These are phyloP conservation scores for Catharus minimus DNA, from an alignment of 2,113 vertebrate species.

Conservation along the genomic window DNA sequence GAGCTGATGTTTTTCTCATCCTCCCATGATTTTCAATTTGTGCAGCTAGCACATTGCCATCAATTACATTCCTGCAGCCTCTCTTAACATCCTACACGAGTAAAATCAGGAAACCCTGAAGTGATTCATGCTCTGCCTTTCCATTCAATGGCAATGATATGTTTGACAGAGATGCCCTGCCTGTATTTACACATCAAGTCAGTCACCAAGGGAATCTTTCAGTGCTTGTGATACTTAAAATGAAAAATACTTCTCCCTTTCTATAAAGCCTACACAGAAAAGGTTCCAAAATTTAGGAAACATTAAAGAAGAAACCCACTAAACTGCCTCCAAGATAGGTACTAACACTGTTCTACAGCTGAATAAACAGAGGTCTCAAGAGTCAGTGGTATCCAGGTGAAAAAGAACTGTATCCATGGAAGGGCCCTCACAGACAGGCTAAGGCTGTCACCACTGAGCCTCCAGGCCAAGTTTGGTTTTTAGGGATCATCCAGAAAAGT, in stretches of 20 bases:
- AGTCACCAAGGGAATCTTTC: conserved; percentile 51
- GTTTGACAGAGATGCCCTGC: conserved; percentile 37
- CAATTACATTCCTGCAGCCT: conserved; percentile 13
- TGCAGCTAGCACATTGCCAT: conserved; percentile 26
- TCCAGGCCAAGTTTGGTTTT: neutral
- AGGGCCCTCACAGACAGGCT: neutral
- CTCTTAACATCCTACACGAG: conserved; percentile 33
- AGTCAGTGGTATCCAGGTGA: neutral
- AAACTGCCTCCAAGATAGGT: neutral
- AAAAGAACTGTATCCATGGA: neutral
- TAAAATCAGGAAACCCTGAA: conserved; percentile 26
- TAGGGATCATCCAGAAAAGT: neutral
- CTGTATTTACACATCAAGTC: conserved; percentile 35
- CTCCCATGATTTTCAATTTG: conserved; percentile 18
- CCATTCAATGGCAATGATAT: neutral
- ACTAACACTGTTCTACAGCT: conserved; percentile 25
- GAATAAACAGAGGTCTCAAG: conserved; percentile 31
- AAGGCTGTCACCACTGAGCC: neutral
- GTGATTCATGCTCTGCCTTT: conserved; percentile 49
- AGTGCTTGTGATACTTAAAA: neutral
- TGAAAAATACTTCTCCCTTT: conserved; percentile 29
- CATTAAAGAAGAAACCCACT: neutral
- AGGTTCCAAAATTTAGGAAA: neutral
- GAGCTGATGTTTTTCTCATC: conserved; percentile 56
- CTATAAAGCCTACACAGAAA: neutral